Percentiles rank a stretch among this genome's conserved stretches.
Conservation (phyloP, 2,797 vertebrate genomes). For the Remorina albescens region DNA sequence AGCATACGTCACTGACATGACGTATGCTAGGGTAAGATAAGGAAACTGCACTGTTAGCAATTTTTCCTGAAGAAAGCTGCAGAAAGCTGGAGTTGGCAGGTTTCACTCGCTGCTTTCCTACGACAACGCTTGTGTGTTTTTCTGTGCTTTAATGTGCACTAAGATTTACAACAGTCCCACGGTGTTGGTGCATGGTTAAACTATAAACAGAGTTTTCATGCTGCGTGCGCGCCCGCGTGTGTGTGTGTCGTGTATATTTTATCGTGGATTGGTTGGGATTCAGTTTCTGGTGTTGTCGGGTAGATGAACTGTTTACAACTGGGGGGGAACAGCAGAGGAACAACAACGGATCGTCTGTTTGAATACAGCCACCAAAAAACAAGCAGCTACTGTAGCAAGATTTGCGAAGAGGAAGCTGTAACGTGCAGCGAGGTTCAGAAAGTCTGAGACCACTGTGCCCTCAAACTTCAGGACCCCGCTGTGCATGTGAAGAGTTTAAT, state of each 20-base stretch:
- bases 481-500: conserved; percentile 57
- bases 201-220: conserved; percentile 70
- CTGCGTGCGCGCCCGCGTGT: no score
- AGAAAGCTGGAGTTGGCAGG: conserved; percentile 40
- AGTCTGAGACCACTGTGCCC: no score
- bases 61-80: conserved; percentile 41
- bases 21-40: conserved; percentile 37
- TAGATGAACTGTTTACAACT: conserved; percentile 57
- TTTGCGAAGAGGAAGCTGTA: conserved; percentile 28
- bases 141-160: conserved; percentile 67
- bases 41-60: conserved; percentile 50
- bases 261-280: conserved; percentile 60
- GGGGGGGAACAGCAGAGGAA: conserved; percentile 16
- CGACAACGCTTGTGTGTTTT: conserved; percentile 62
- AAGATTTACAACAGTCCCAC: conserved; percentile 59
- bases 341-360: conserved; percentile 46
- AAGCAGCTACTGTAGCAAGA: conserved; percentile 71
- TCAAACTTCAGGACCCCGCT: not conserved
- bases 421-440: no score
- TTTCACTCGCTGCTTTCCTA: conserved; percentile 68
- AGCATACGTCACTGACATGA: conserved; percentile 39
- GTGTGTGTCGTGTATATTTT: conserved; percentile 67
- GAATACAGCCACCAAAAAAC: conserved; percentile 61
- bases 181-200: conserved; percentile 64
- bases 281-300: conserved; percentile 44